These are phyloP conservation scores for Salticus scenicus DNA, from an alignment of 2,888 invertebrate genomes.

Conservation along the genomic window DNA sequence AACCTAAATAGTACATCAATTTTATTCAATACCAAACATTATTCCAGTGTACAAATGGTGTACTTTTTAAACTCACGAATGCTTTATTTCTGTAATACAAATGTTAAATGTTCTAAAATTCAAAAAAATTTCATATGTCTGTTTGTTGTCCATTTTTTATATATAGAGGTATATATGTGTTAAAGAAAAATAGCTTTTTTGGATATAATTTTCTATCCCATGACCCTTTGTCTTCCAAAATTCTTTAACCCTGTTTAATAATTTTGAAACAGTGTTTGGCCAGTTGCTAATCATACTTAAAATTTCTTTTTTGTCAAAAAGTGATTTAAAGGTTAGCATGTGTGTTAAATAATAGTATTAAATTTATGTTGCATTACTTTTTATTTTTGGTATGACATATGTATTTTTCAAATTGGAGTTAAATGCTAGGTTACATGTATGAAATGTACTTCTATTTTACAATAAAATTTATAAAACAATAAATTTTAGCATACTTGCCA, in stretches of 20 bases:
- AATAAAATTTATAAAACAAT: too few species aligned
- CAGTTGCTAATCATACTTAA: constrained; percentile 48
- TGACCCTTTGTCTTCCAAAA: constrained; percentile 44
- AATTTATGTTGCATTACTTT: too few species aligned
- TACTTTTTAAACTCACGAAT: constrained; percentile 42
- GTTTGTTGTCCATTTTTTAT: constrained; percentile 64
- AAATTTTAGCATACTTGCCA: too few species aligned
- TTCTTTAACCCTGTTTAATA: constrained; percentile 31
- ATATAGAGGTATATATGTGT: constrained; percentile 52
- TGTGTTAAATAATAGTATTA: too few species aligned
- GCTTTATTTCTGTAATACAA: constrained; percentile 32
- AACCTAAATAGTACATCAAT: too few species aligned
- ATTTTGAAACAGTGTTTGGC: constrained; percentile 30
- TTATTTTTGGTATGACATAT: too few species aligned
- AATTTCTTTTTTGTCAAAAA: constrained; percentile 40
- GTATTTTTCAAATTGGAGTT: too few species aligned
- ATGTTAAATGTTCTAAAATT: constrained; percentile 59
- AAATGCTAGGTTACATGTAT: too few species aligned
- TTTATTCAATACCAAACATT: constrained; percentile 15
- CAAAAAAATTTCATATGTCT: constrained; percentile 52
- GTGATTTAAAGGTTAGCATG: constrained; percentile 59
- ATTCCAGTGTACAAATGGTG: constrained; percentile 5
- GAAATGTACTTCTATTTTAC: too few species aligned
- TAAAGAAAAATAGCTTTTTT: constrained; percentile 43
- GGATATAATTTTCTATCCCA: constrained; percentile 55